Evolutionary conservation across 30 jellyfish, hydroid and myxozoan genomes (phyloP), one percentile per base, ranked within the genome.

Genomic region (Aurelia coerulea): DNA sequence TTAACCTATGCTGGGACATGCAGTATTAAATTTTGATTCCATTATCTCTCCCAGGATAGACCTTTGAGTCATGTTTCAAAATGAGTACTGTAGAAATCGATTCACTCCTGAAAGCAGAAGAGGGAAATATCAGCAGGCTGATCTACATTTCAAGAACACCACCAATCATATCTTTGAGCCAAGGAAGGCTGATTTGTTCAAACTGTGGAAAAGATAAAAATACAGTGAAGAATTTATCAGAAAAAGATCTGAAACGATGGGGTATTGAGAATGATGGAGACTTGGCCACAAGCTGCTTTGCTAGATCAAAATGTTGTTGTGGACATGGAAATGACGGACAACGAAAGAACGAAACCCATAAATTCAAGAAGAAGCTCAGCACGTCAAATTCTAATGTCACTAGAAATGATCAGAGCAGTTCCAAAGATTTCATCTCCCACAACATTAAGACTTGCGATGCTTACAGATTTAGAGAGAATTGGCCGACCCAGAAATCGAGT

Each of bases 351-450:
- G 89, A 79, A 8, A 75, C 12, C 60, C 7, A 58, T 0, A 79
- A 79, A 65, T 42, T 42, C 5, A 79, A 65, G 60, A 64, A 52
- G 33, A 79, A 65, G 59, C 72, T 74, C 33, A 46, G 56, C 56
- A 46, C 56, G 2, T 46, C 56, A 46, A 46, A 46, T 46, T 75
- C 53, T 8, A 10, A 79, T 62, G 18, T 66, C 19, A 0, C 80
- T 37, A 79, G 49, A 79, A 63, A 18, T 65, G 89, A 79, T 7
- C 16, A n/a, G 31, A 42, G 19, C 62, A 65, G 68, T 46, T 54
- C 68, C 32, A 83, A 83, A 64, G 92, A 83, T 59, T 83, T 83
- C 58, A 83, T 83, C 16, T 73, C 92, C 16, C 92, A 83, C 46
- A 83, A 83, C 39, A 83, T 67, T 34, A 51, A 68, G 29, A n/a